Percentiles rank a stretch among this genome's conserved stretches.
Evolutionary conservation across 2,888 invertebrate species (phyloP).

Genomic region (Mesoligia furuncula): DNA sequence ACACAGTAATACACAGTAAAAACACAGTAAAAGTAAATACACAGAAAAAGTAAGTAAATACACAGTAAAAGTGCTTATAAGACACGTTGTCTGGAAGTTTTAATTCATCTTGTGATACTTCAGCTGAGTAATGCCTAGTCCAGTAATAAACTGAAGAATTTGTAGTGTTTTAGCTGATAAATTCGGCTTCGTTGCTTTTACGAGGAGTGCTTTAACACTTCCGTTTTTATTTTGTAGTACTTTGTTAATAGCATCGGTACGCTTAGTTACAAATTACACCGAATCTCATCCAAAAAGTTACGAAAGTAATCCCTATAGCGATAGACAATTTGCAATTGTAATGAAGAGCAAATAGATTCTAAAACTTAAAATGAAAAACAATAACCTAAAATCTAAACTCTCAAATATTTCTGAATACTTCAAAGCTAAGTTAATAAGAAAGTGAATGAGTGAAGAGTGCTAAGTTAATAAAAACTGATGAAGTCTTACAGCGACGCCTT

Average conservation of each 20-base stretch:
- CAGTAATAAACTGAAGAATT: constrained; percentile 56
- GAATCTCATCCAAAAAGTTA: neutral
- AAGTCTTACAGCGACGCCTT: constrained; percentile 19
- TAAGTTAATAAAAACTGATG: constrained; percentile 11
- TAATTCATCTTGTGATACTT: constrained; percentile 38
- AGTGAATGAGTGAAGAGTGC: constrained; percentile 8
- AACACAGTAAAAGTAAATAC: too few species aligned
- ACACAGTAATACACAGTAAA: too few species aligned
- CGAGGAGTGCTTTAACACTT: constrained; percentile 27
- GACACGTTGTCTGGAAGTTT: constrained; percentile 15
- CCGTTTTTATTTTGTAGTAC: constrained; percentile 25
- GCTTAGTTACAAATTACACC: neutral
- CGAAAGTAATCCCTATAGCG: neutral
- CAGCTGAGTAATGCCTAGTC: constrained; percentile 21
- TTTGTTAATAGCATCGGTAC: neutral
- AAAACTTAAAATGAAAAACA: constrained; percentile 4
- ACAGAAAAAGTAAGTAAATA: too few species aligned
- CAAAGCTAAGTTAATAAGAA: constrained; percentile 19
- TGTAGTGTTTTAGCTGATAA: constrained; percentile 39
- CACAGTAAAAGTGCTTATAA: constrained; percentile 20
- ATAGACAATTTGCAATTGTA: neutral
- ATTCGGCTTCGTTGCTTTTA: constrained; percentile 45
- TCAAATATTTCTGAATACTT: constrained; percentile 31
- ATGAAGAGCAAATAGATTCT: neutral
- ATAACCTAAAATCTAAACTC: neutral